Evolutionary conservation across 2,888 invertebrate species (phyloP).

Genomic region (Phytoseiulus persimilis): DNA sequence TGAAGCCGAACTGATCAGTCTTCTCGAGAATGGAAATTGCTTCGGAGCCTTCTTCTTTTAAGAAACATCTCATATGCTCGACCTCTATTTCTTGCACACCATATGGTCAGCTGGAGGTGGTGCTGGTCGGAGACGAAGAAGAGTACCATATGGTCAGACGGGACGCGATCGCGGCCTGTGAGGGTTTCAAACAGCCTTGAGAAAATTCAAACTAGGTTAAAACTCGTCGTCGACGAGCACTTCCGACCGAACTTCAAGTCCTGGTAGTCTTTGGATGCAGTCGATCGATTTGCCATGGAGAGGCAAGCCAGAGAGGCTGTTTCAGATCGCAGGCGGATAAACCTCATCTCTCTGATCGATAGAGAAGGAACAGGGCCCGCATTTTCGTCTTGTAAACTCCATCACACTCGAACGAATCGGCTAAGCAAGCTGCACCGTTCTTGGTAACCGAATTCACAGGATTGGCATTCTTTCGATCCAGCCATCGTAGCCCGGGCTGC

Average conservation of each 20-base stretch:
- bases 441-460: no score
- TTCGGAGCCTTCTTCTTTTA: background rate
- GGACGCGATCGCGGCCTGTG: background rate
- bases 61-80: background rate
- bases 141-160: background rate
- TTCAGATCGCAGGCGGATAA: no score
- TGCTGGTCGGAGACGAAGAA: background rate
- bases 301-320: no score
- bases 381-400: no score
- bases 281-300: no score
- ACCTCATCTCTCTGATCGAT: no score
- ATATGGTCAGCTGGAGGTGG: background rate
- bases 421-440: no score
- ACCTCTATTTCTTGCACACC: background rate
- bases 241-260: background rate
- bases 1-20: no score
- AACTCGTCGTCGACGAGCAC: background rate
- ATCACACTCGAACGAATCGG: no score
- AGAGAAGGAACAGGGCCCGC: no score
- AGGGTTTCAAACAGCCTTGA: background rate
- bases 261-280: background rate
- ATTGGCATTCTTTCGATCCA: no score
- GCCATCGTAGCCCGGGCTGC: no score
- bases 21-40: background rate
- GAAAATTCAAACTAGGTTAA: conserved; percentile 5